Percentiles rank a stretch among this genome's conserved stretches.
Evolutionary conservation across 2,888 invertebrate genomes (phyloP).

Genomic region (Drosophila falleni): DNA sequence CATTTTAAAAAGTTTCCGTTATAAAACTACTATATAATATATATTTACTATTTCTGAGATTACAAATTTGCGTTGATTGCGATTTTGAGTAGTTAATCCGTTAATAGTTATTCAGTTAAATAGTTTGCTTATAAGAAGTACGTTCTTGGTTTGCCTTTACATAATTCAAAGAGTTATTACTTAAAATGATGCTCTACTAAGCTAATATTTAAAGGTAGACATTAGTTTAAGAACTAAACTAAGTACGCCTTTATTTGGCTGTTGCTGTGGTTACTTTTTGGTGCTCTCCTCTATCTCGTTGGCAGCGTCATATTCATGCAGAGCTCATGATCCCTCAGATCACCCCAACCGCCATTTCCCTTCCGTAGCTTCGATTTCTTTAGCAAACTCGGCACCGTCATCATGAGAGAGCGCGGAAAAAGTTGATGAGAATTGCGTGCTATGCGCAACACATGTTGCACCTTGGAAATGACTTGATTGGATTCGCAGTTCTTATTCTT

Average conservation of each 20-base stretch:
- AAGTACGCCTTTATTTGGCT: slow-evolving; percentile 31
- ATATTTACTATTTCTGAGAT: slow-evolving; percentile 19
- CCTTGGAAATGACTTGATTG: slow-evolving; percentile 93
- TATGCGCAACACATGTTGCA: slow-evolving; percentile 91
- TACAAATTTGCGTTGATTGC: slow-evolving; percentile 59
- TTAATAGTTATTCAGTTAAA: slow-evolving; percentile 21
- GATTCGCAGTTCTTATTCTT: slow-evolving; percentile 96
- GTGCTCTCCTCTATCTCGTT: slow-evolving; percentile 68
- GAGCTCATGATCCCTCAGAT: slow-evolving; percentile 92
- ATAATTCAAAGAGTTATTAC: slow-evolving; percentile 37
- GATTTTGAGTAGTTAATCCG: slow-evolving; percentile 37
- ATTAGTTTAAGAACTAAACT: slow-evolving; percentile 37
- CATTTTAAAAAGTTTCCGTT: slow-evolving; percentile 21
- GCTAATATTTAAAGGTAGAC: slow-evolving; percentile 43
- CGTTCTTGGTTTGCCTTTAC: slow-evolving; percentile 26
- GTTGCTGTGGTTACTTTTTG: slow-evolving; percentile 37
- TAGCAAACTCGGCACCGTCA: slow-evolving; percentile 89
- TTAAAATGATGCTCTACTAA: slow-evolving; percentile 32
- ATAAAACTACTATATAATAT: slow-evolving; percentile 27
- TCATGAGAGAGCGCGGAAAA: slow-evolving; percentile 89
- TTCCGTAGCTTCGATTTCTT: slow-evolving; percentile 92
- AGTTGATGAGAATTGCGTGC: slow-evolving; percentile 89
- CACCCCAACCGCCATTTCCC: slow-evolving; percentile 99
- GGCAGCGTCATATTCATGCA: slow-evolving; percentile 90
- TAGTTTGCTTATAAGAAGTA: slow-evolving; percentile 32